Base-by-base conservation (phyloP, 1,140 invertebrate species). In the Drosophila equinoxialis region DNA sequence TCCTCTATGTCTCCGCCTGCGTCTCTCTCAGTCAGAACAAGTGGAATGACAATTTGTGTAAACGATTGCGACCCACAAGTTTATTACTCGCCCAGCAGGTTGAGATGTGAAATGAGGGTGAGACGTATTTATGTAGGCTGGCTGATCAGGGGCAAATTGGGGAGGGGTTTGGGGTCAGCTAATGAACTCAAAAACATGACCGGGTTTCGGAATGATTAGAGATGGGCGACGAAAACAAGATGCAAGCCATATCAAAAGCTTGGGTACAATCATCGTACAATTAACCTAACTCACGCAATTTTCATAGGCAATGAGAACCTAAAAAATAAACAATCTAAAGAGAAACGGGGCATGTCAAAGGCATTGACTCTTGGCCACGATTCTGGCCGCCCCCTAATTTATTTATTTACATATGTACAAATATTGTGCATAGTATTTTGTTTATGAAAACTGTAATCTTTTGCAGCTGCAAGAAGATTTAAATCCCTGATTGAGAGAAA, bases 331-430 rank as follows among this genome's bases (percentile, higher is more conserved):
- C 35, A 58, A 30, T 30, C 30, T 6, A 6, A 30, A 26, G 26
- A 26, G 26, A 5, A 26, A 26, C 20, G 17, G 7, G 14, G 14
- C 42, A 59, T 51, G 33, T 37, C 63, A 13, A 71, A 85, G 81
- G 65, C 81, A 84, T 70, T 82, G 75, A 86, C 82, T 86, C 69
- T 66, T 64, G 81, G 71, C 78, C 82, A 71, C 86, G 79, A 3
- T 60, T 8, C 3, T 39, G 37, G 76, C 68, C 75, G 67, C 71
- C 41, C 11, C 51, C 72, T 58, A 2, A 75, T 78, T 78, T 78
- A 72, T 75, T 67, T 68, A 73, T 13, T 13, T 39, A 39, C 1
- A 17, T 17, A n/a, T n/a, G n/a, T n/a, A 17, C 37, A 3, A 8
- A 8, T 13, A 37, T 1, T 39, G 3, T 39, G 37, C 11, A 39